Conservation (phyloP, 2,113 vertebrate species). For the Brachypodius melanocephalos region DNA sequence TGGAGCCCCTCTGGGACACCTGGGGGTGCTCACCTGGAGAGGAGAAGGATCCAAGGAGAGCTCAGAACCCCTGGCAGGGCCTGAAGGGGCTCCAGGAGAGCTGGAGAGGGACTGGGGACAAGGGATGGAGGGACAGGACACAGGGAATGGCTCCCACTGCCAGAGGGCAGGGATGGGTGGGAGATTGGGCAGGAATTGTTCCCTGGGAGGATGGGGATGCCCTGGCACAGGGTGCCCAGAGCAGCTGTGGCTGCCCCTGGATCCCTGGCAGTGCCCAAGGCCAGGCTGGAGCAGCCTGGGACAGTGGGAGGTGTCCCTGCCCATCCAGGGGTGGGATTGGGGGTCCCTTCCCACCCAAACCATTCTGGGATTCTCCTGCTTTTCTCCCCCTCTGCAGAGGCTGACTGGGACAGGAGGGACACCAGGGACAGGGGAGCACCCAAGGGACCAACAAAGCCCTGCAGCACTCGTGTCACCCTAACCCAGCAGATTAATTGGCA, state of each 20-base stretch:
- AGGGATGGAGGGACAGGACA: neutral
- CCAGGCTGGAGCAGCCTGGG: neutral
- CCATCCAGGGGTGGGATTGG: fast-evolving
- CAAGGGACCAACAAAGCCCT: neutral
- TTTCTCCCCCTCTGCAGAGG: neutral
- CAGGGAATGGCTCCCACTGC: neutral
- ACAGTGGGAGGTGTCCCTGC: neutral
- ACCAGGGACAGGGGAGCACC: neutral
- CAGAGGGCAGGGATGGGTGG: neutral
- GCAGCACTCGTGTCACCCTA: neutral
- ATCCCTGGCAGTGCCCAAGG: neutral
- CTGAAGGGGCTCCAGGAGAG: neutral
- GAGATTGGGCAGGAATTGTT: neutral
- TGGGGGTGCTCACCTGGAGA: fast-evolving
- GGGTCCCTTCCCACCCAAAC: fast-evolving
- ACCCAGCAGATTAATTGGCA: neutral
- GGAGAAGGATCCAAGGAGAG: neutral
- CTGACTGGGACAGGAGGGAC: neutral
- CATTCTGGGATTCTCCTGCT: neutral
- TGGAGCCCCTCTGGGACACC: neutral
- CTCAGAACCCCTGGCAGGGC: neutral
- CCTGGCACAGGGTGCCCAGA: no score
- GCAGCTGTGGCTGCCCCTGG: neutral
- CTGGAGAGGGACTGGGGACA: neutral
- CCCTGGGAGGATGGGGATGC: neutral